Evolutionary conservation across 2,113 vertebrate genomes (phyloP).

Genomic region (Notothenia rossii): DNA sequence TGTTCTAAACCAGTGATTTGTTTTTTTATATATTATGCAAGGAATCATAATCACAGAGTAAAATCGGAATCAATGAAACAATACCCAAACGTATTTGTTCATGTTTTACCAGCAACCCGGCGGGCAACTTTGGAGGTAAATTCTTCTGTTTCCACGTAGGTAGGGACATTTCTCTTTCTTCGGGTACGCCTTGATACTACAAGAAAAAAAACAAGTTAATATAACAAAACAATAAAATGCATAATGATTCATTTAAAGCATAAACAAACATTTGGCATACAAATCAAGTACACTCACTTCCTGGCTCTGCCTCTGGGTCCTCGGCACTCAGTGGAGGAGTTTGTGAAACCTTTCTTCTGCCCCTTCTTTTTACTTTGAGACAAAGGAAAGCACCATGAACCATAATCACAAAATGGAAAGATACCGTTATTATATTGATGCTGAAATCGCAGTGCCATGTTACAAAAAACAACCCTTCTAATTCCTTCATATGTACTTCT

Average conservation of each 20-base stretch:
- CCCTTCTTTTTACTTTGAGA: constrained; percentile 50
- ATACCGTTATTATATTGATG: background rate
- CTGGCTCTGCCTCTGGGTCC: constrained; percentile 30
- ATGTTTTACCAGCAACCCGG: constrained; percentile 36
- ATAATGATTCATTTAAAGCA: background rate
- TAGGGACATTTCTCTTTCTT: constrained; percentile 39
- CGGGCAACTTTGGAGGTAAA: constrained; percentile 11
- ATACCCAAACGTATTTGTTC: background rate
- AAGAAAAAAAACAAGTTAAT: constrained; percentile 4
- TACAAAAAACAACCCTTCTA: background rate
- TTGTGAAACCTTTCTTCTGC: constrained; percentile 38
- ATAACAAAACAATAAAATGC: background rate
- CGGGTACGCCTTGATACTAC: constrained; percentile 59
- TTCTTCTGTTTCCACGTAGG: constrained; percentile 30
- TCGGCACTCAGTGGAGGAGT: background rate
- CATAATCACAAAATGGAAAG: background rate
- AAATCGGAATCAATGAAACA: background rate
- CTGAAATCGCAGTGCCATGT: background rate
- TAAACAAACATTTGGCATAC: background rate
- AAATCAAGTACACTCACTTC: constrained; percentile 45
- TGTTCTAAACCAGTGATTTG: too few species aligned
- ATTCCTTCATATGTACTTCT: too few species aligned
- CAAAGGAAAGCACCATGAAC: background rate
- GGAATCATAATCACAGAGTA: background rate
- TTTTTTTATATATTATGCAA: background rate